Evolutionary conservation across 2,797 vertebrate species (phyloP).

Genomic region (Rousettus madagascariensis): DNA sequence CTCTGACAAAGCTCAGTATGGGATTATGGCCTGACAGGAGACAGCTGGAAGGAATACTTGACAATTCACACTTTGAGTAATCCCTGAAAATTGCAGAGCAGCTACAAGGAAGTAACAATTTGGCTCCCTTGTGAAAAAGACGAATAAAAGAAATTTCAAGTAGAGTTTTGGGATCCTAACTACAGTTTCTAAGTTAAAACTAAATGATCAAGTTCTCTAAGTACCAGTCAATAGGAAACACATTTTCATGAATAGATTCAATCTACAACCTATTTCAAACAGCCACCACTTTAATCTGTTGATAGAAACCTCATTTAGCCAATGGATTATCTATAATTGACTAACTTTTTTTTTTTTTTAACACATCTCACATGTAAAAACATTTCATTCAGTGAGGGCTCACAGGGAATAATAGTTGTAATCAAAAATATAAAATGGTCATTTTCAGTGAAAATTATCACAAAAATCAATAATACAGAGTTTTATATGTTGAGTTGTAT

Average conservation of each 20-base stretch:
- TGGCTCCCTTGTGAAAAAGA: constrained; percentile 79
- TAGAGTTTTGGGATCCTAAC: constrained; percentile 69
- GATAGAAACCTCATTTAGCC: constrained; percentile 67
- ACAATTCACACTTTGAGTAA: constrained; percentile 84
- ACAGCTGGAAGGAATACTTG: constrained; percentile 84
- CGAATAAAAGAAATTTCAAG: constrained; percentile 78
- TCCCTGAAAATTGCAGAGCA: constrained; percentile 80
- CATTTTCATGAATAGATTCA: constrained; percentile 77
- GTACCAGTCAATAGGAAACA: constrained; percentile 69
- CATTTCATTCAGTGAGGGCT: constrained; percentile 49
- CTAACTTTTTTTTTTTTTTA: constrained; percentile 56
- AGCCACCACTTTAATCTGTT: constrained; percentile 1
- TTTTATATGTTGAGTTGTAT: not conserved
- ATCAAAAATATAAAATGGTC: constrained; percentile 58
- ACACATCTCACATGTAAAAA: constrained; percentile 44
- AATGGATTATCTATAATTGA: constrained; percentile 68
- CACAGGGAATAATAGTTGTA: constrained; percentile 50
- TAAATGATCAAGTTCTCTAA: constrained; percentile 71
- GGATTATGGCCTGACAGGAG: constrained; percentile 82
- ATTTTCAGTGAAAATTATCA: constrained; percentile 65
- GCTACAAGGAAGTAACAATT: constrained; percentile 80
- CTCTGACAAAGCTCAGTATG: constrained; percentile 81
- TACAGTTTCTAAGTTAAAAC: constrained; percentile 58
- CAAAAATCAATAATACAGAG: constrained; percentile 59
- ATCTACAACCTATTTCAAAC: constrained; percentile 76